These are phyloP conservation scores for Medauroidea extradentata DNA, from an alignment of 1,140 invertebrate genomes.

Conservation along the genomic window DNA sequence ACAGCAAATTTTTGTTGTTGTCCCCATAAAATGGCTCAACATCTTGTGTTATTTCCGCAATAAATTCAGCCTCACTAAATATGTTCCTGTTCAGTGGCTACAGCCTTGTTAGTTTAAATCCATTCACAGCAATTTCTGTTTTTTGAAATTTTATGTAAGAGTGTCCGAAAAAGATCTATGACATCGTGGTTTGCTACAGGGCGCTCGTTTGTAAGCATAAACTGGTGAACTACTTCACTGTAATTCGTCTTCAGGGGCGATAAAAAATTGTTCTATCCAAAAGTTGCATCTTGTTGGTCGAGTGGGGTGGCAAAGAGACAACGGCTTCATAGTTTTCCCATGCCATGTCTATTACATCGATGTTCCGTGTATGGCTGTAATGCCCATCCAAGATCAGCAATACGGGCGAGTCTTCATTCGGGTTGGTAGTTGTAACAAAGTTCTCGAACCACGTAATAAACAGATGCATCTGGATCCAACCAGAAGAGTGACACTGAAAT, in stretches of 20 bases:
- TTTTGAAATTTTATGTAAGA: constrained; percentile 17
- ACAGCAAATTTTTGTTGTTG: no score
- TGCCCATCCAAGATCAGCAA: constrained; percentile 30
- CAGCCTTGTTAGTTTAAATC: constrained; percentile 22
- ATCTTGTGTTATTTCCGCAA: no score
- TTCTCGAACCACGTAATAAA: constrained; percentile 38
- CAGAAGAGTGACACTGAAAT: constrained; percentile 30
- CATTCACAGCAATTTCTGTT: constrained; percentile 32
- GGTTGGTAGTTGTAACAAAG: constrained; percentile 33
- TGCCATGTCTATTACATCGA: constrained; percentile 23
- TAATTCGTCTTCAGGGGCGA: constrained; percentile 30
- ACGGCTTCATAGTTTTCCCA: constrained; percentile 31
- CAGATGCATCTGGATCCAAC: constrained; percentile 37
- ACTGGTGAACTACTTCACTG: constrained; percentile 21
- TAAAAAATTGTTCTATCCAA: constrained; percentile 26
- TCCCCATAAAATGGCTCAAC: no score
- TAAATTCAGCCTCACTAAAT: no score
- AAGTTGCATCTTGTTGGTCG: constrained; percentile 23
- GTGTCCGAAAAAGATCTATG: constrained; percentile 16
- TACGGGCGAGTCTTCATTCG: constrained; percentile 13
- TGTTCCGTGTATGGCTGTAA: constrained; percentile 18
- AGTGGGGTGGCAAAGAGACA: constrained; percentile 42
- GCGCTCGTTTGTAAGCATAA: constrained; percentile 1
- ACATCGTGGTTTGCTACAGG: constrained; percentile 25
- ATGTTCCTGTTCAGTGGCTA: no score